Conservation (phyloP, 2,113 vertebrate species). For the Agapornis roseicollis region DNA sequence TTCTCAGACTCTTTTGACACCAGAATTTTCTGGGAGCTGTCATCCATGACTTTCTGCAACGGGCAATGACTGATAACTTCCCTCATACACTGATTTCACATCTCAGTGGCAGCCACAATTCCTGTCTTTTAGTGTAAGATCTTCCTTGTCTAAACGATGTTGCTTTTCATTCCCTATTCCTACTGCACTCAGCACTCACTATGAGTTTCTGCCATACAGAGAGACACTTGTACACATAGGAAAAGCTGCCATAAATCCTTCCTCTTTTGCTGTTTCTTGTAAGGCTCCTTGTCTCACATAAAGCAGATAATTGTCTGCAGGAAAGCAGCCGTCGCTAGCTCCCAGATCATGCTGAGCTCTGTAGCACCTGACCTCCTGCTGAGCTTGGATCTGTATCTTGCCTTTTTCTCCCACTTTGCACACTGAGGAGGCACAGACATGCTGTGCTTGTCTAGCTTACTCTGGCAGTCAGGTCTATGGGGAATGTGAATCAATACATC, state of each 20-base stretch:
- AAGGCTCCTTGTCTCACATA: not conserved
- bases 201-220: not conserved
- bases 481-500: not conserved
- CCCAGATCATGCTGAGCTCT: not conserved
- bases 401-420: not conserved
- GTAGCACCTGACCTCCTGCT: not conserved
- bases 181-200: not conserved
- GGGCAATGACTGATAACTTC: not conserved
- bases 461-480: not conserved
- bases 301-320: not conserved
- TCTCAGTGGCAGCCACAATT: not conserved
- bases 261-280: not conserved
- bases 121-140: not conserved
- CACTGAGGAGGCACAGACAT: not conserved
- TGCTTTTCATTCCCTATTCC: not conserved
- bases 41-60: not conserved
- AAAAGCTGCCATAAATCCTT: conserved; percentile 19
- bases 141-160: not conserved
- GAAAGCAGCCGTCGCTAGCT: not conserved
- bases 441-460: not conserved
- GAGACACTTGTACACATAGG: not conserved
- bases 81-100: not conserved
- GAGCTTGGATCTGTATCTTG: not conserved
- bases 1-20: not conserved
- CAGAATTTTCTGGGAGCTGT: not conserved